These are phyloP conservation scores for Sipha maydis DNA, from an alignment of 2,888 invertebrate species.

Conservation along the genomic window DNA sequence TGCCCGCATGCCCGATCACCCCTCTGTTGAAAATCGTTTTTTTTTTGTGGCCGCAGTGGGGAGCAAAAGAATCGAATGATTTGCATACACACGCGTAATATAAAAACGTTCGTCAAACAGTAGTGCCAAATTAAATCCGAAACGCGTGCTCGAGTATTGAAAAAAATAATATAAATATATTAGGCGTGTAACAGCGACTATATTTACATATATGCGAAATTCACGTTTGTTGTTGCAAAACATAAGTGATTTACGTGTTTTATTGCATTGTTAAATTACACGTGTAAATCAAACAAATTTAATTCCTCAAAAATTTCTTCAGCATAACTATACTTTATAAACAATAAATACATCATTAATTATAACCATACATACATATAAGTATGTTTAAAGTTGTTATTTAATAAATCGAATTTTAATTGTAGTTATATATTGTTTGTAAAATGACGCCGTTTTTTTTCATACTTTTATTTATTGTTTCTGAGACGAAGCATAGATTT, in stretches of 20 bases:
- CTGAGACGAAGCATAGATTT: background rate
- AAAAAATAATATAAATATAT: background rate
- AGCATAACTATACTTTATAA: background rate
- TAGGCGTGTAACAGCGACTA: background rate
- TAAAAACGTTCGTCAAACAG: slow-evolving; percentile 25
- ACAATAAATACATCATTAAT: background rate
- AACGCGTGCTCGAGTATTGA: background rate
- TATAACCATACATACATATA: background rate
- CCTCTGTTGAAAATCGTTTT: slow-evolving; percentile 55
- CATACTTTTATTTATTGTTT: background rate
- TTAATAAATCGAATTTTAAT: background rate
- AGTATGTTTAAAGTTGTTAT: background rate
- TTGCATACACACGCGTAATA: slow-evolving; percentile 30
- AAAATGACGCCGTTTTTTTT: background rate
- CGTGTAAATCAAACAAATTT: background rate
- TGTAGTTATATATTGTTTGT: background rate
- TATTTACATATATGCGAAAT: background rate
- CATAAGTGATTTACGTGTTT: slow-evolving; percentile 27
- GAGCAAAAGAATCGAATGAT: slow-evolving; percentile 48
- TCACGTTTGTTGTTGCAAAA: slow-evolving; percentile 28
- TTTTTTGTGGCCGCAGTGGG: slow-evolving; percentile 21
- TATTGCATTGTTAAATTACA: slow-evolving; percentile 6
- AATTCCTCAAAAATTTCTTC: background rate
- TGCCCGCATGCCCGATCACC: slow-evolving; percentile 40
- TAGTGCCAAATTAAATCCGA: slow-evolving; percentile 56